Evolutionary conservation across 2,113 vertebrate species (phyloP), one percentile per base, ranked within the genome.

Genomic region (Actenoides lindsayi): DNA sequence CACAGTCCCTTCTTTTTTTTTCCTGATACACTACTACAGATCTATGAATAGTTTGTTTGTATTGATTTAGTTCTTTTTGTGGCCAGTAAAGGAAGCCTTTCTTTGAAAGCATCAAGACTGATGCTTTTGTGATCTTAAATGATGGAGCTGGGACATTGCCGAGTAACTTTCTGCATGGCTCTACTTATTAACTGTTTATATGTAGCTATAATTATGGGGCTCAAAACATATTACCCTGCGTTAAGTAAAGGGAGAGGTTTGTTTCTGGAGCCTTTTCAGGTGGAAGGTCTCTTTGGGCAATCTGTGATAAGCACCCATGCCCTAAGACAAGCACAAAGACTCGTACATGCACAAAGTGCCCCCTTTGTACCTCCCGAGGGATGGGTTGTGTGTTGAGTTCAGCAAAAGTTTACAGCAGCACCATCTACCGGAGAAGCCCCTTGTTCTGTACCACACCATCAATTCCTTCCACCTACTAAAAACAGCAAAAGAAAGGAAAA

Each of bases 351-450:
- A 25, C 46, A 20, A 28, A 30, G 11, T 5, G 46, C 28, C 13
- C 51, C 35, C 42, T 15, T 15, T 4, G 79, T 3, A 2, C 1
- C 51, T 8, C 48, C n/a, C 2, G 17, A 19, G 37, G 23, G 37
- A 28, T 8, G 71, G 33, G 60, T 3, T 3, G 53, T 2, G 31
- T 0, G 53, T 0, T 9, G 30, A 44, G 51, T 1, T 62, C 25
- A 6, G 20, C 69, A 76, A 76, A 65, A 59, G 90, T 62, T 97
- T 92, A 4, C 96, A 93, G 87, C 92, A 97, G 97, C 97, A 89
- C 97, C 97, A 97, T 92, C 97, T 97, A 56, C 87, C 13, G 97
- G 97, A 20, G 39, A 93, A n/a, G 12, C 31, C 9, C 41, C 12
- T 3, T 24, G 13, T 7, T 35, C 76, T 24, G 41, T 1, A 16